Conservation (phyloP, 2,113 vertebrate genomes). For the Mohoua ochrocephala region DNA sequence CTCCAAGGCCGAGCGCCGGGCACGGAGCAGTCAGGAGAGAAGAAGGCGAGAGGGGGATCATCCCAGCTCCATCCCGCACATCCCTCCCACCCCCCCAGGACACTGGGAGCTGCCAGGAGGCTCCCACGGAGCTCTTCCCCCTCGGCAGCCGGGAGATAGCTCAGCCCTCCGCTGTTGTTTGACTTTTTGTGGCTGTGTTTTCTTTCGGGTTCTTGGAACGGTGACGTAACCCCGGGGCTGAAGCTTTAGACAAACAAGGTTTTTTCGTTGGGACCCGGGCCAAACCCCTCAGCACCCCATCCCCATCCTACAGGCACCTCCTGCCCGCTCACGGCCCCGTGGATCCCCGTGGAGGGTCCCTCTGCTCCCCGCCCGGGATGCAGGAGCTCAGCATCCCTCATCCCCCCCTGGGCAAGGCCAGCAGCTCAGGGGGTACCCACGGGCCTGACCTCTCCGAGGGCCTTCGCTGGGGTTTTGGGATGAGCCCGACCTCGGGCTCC, state of each 20-base stretch:
- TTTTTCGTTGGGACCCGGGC: background rate
- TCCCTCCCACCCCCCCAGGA: background rate
- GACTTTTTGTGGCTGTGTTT: background rate
- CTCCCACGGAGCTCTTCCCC: background rate
- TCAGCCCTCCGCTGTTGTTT: background rate
- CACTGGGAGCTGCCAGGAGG: background rate
- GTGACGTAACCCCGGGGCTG: constrained; percentile 38
- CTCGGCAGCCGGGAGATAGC: background rate
- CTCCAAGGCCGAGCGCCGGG: background rate
- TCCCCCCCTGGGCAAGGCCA: accelerated
- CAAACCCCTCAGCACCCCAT: background rate
- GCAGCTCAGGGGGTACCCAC: accelerated
- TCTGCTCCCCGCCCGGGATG: background rate
- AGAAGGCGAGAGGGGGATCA: accelerated
- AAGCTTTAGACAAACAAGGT: constrained; percentile 14
- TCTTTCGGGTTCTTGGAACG: constrained; percentile 17
- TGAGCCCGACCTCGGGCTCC: background rate
- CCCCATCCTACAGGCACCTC: background rate
- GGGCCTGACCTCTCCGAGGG: background rate
- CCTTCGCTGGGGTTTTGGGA: background rate
- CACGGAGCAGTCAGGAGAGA: accelerated
- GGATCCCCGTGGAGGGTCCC: accelerated
- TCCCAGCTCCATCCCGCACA: background rate
- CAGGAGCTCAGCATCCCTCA: constrained; percentile 14
- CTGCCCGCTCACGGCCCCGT: accelerated